phyloP scores from a whole-genome alignment of 2,797 vertebrate species.

The Pangasius macronema region DNA sequence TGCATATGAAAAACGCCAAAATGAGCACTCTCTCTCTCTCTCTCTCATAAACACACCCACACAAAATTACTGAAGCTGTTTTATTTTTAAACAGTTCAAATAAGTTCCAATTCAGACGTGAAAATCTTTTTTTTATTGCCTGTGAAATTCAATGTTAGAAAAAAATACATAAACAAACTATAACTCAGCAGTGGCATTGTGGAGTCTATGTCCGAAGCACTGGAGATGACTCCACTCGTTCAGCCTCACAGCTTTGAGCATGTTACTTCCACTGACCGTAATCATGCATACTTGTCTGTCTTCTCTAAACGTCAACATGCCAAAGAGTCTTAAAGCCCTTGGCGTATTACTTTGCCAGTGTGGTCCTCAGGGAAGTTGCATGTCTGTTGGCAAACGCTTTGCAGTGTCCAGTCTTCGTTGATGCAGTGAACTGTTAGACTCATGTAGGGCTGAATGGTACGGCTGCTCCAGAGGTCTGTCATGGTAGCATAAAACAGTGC shows the following conservation, averaged over 20 bases:
- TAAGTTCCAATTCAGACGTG: background rate
- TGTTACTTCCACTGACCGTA: constrained; percentile 25
- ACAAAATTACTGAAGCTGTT: too few relatives aligned
- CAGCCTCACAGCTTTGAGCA: constrained; percentile 22
- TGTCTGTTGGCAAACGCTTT: constrained; percentile 1
- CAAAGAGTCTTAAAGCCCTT: constrained; percentile 11
- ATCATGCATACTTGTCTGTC: constrained; percentile 22
- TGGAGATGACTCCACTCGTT: constrained; percentile 22
- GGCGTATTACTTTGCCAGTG: constrained; percentile 1
- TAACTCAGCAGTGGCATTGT: constrained; percentile 4
- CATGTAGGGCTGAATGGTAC: constrained; percentile 36
- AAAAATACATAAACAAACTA: background rate
- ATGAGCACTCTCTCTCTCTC: too few relatives aligned
- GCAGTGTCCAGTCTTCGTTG: background rate
- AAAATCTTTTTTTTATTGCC: background rate
- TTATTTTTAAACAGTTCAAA: background rate
- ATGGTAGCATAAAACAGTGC: constrained; percentile 18
- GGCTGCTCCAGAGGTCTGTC: constrained; percentile 38
- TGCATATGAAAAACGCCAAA: too few relatives aligned
- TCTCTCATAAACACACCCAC: too few relatives aligned
- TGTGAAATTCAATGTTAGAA: background rate
- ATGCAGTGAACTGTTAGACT: background rate
- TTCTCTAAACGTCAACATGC: constrained; percentile 13
- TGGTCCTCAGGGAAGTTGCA: background rate
- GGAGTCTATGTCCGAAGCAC: constrained; percentile 15